phyloP scores from a whole-genome alignment of 2,797 vertebrate genomes.

The Mormyrus proboscirostris region DNA sequence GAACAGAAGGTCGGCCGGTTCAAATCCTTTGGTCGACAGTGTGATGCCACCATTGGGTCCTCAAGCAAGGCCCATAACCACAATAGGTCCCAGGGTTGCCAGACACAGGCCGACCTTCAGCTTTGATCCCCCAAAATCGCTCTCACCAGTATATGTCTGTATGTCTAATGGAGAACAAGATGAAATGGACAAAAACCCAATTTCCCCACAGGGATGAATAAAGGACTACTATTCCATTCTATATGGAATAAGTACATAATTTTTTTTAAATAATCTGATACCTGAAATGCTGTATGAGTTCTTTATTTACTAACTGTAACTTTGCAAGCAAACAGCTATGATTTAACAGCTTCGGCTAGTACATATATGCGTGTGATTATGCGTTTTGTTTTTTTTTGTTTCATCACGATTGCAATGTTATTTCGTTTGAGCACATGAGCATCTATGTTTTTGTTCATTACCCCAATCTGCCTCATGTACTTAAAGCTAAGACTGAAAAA shows the following conservation, averaged over 20 bases:
- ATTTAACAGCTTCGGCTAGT: neutral
- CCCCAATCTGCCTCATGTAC: neutral
- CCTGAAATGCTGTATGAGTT: neutral
- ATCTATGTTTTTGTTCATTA: neutral
- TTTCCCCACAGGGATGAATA: neutral
- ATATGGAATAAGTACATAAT: neutral
- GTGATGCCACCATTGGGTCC: neutral
- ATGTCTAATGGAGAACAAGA: neutral
- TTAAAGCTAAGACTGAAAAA: neutral
- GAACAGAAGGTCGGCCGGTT: neutral
- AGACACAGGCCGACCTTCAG: neutral
- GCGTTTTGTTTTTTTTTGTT: neutral
- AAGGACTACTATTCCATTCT: neutral
- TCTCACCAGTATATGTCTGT: neutral
- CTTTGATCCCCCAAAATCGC: neutral
- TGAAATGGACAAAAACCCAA: neutral
- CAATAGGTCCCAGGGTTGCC: neutral
- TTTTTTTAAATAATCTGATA: neutral
- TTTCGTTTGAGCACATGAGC: neutral
- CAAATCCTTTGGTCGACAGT: neutral
- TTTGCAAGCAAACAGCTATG: neutral
- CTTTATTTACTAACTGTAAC: neutral
- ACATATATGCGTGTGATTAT: neutral
- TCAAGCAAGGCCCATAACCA: neutral
- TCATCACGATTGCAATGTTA: neutral